Base-by-base conservation (phyloP, 2,797 vertebrate genomes). In the Oryzias dopingdopingensis region DNA sequence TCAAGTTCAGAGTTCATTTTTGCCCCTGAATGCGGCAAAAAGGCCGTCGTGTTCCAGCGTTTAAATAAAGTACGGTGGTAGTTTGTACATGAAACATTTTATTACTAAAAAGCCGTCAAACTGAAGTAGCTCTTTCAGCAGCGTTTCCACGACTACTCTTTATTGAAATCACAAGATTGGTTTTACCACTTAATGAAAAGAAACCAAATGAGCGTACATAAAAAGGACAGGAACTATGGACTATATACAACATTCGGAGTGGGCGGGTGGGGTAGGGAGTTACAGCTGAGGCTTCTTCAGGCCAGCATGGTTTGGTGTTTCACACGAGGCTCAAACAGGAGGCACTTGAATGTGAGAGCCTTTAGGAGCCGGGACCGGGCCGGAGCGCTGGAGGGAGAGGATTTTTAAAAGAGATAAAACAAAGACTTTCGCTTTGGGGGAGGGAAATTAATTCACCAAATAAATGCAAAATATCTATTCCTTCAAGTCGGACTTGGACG, bases 41-140 rank as follows among this genome's bases (percentile, higher is more conserved):
- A 4, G 17, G n/a, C 3, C 6, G 14, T 2, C 13, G 18, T n/a
- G 20, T 46, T 12, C 10, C 4, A 20, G 26, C 20, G 41, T 55
- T 40, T 16, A 29, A 81, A 81, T 54, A 42, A 78, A 71, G 50
- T 62, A 69, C 62, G 15, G 23, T 49, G 14, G 51, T 13, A 42
- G 52, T 65, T 65, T 57, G 77, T 82, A 56, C 73, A 85, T 84
- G 86, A 91, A 92, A 90, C 79, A 83, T 89, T 91, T 92, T 91
- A 92, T 91, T 92, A 90, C 88, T 89, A 90, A 90, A 88, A 92
- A 86, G 78, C 84, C 45, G 65, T 85, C 67, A 83, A 77, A 91
- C 81, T 76, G 88, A 86, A 84, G 83, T 77, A 86, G 82, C 74
- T 76, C 74, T 77, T 85, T 82, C 76, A 79, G 79, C 77, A 76